Base-by-base conservation (phyloP, 2,113 vertebrate species). In the Dromaius novaehollandiae region DNA sequence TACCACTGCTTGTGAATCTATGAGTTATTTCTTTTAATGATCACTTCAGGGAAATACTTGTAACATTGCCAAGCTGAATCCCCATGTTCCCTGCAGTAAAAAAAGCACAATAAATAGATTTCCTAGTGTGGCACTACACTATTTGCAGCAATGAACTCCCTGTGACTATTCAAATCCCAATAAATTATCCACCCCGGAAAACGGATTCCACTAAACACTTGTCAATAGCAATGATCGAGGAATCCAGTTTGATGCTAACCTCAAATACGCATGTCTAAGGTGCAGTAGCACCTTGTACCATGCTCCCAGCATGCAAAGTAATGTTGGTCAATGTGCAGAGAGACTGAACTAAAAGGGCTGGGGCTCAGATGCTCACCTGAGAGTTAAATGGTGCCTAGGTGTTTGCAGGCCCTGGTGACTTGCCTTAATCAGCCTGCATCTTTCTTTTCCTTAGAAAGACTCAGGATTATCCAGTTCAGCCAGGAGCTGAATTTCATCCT, bases 11-110 rank as follows among this genome's bases (percentile, higher is more conserved):
- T 88, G 50, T 83, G 82, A 75, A 88, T 81, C 64, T 83, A 71
- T 63, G 74, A 94, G n/a, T 68, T 63, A 55, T 82, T 96, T 89
- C 61, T 96, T 93, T 66, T 82, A 73, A 79, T 36, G 65, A 76
- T 40, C 38, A 65, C 46, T 73, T 74, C 76, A 91, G 75, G 20
- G 34, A 91, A 95, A 92, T 74, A 55, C 46, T 93, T 19, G 0
- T 60, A 88, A 91, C 36, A 64, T 9, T 80, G 71, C 82, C 89
- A 89, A 91, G 36, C 34, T 60, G 75, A 80, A 96, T 89, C 50
- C 40, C 16, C 24, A 14, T 32, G 24, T 81, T 86, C 50, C 42
- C 75, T 75, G 30, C 46, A 82, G 82, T 64, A 93, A 74, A 81
- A 91, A 89, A 95, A 93, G 4, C 46, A 60, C 40, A 82, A 81